These are phyloP conservation scores for Stratiolaelaps scimitus DNA, from an alignment of 1,140 invertebrate species.

Conservation along the genomic window DNA sequence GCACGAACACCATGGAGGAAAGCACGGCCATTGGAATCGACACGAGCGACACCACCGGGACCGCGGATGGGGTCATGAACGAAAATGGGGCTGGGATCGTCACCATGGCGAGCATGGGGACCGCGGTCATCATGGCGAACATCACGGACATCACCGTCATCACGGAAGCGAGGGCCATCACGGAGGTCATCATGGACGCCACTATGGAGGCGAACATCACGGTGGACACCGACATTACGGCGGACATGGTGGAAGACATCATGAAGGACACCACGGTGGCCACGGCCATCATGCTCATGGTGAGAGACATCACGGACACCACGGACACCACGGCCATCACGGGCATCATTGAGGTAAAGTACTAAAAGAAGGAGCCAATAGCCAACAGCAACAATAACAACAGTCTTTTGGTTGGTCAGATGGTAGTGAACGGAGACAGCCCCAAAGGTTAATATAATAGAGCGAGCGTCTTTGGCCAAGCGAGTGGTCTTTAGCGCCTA, in stretches of 20 bases:
- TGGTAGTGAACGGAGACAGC: too few species aligned
- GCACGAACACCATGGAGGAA: not conserved
- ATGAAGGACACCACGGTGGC: not conserved
- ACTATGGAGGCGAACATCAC: slow-evolving; percentile 22
- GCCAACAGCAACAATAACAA: too few species aligned
- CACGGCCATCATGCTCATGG: slow-evolving; percentile 19
- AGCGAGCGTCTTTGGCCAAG: too few species aligned
- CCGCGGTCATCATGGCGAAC: slow-evolving; percentile 20
- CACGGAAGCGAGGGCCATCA: slow-evolving; percentile 6
- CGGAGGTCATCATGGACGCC: slow-evolving; percentile 10
- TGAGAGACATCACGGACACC: not conserved
- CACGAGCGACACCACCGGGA: not conserved
- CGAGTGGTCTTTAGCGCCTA: too few species aligned
- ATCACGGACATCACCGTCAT: slow-evolving; percentile 15
- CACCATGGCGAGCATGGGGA: slow-evolving; percentile 4
- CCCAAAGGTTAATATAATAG: too few species aligned
- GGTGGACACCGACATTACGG: slow-evolving; percentile 2
- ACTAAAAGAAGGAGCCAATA: too few species aligned
- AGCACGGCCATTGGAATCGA: not conserved
- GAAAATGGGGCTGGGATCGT: not conserved
- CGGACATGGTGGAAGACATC: slow-evolving; percentile 19
- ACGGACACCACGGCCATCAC: not conserved
- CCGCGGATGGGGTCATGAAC: slow-evolving; percentile 13
- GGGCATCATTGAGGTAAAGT: too few species aligned
- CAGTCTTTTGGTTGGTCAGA: too few species aligned